Evolutionary conservation across 2,888 invertebrate species (phyloP), one percentile per base, ranked within the genome.

Genomic region (Drosophila yooni): DNA sequence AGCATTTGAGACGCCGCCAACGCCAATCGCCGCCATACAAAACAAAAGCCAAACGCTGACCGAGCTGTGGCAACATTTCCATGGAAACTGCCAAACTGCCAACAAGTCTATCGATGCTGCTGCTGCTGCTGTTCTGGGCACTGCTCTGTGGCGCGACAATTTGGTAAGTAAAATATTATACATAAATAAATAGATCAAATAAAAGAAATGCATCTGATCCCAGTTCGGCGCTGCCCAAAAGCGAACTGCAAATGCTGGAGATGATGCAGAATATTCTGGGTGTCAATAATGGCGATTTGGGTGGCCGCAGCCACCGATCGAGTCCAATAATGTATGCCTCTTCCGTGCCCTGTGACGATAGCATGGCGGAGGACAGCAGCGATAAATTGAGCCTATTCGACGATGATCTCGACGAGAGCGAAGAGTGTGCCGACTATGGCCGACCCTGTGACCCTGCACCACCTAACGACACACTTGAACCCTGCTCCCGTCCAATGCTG

Each of bases 21-120:
- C 25, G 25, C 34, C 52, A 48, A 62, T n/a, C 43, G 40, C 18
- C 27, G 57, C 58, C 58, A 74, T 18, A 74, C 58, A 79, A 65
- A 71, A 76, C 88, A 90, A 86, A 86, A 86, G 88, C 90, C 85
- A 88, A 81, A 68, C 54, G 71, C 70, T 73, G 72, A 72, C 56
- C 64, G 71, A 65, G 70, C 69, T 66, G 48, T 59, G 73, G 76
- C 83, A 78, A 77, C 90, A 88, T 77, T 90, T 90, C 79, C 85
- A 89, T 87, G 88, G 87, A 87, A 88, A 89, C 73, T 48, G 60
- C 62, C 76, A 74, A 60, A 25, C 31, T 53, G 66, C 72, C 69
- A 83, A 88, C 66, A 85, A 80, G 65, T 73, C 29, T 50, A 50
- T 70, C 71, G 65, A 70, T 70, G 74, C 70, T 69, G 70, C 62